These are phyloP conservation scores for Drosophila sordidula DNA, from an alignment of 2,888 invertebrate species.

Conservation along the genomic window DNA sequence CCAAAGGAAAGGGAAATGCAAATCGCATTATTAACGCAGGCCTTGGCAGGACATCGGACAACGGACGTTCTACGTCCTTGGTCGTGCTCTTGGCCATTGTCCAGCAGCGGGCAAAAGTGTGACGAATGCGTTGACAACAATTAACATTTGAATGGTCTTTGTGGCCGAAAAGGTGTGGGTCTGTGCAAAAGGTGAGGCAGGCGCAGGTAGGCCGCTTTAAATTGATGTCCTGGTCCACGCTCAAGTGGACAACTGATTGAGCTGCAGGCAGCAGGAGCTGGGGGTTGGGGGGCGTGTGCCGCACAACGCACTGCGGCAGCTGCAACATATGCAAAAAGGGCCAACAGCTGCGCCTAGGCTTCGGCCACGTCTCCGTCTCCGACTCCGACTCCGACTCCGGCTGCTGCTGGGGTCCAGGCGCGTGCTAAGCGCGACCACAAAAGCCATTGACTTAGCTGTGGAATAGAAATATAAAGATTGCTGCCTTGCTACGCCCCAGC, in stretches of 20 bases:
- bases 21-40: conserved; percentile 83
- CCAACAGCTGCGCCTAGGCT: conserved; percentile 44
- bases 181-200: conserved; percentile 34
- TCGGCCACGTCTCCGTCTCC: conserved; percentile 52
- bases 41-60: conserved; percentile 64
- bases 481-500: conserved; percentile 62
- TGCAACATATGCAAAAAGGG: conserved; percentile 71
- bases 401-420: conserved; percentile 40
- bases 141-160: conserved; percentile 44
- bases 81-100: conserved; percentile 61
- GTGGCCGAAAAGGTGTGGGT: conserved; percentile 31
- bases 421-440: conserved; percentile 73
- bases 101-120: conserved; percentile 63
- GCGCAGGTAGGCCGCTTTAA: conserved; percentile 11
- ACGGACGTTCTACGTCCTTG: conserved; percentile 29
- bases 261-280: conserved; percentile 24
- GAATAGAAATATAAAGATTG: conserved; percentile 54
- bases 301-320: conserved; percentile 55
- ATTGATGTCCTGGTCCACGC: conserved; percentile 30
- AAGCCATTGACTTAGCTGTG: conserved; percentile 70
- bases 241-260: conserved; percentile 75
- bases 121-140: conserved; percentile 77
- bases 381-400: conserved; percentile 6
- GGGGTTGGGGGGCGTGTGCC: conserved; percentile 1
- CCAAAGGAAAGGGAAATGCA: conserved; percentile 74